A percentile compares a stretch with the other conserved stretches of the same genome.
Conservation (phyloP, 2,797 vertebrate genomes). For the Enteromius mattozi region DNA sequence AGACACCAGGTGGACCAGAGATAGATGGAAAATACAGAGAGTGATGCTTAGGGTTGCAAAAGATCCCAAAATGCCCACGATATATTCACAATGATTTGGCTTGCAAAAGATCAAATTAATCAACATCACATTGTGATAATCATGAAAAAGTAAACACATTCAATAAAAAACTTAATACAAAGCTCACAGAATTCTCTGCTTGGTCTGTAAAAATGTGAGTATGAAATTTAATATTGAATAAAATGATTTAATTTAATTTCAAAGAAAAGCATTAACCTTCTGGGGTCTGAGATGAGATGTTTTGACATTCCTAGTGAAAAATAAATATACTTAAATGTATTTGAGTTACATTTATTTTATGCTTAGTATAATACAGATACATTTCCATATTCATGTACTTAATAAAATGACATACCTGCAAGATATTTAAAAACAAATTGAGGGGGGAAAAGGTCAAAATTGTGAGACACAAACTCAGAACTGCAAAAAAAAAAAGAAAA, state of each 20-base stretch:
- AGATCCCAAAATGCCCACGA: constrained; percentile 16
- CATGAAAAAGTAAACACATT: too few relatives aligned
- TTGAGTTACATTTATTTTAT: too few relatives aligned
- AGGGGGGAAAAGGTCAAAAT: too few relatives aligned
- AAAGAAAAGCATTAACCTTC: background rate
- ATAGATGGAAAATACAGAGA: constrained; percentile 23
- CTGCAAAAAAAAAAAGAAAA: too few relatives aligned
- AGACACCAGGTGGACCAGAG: constrained; percentile 52
- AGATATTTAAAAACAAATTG: too few relatives aligned
- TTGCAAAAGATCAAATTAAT: background rate
- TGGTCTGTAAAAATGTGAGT: background rate
- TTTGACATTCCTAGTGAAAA: too few relatives aligned
- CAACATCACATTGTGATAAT: background rate
- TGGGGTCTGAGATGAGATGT: too few relatives aligned
- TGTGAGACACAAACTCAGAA: too few relatives aligned
- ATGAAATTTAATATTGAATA: background rate
- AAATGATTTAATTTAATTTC: background rate
- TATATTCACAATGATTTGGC: background rate
- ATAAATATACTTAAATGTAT: too few relatives aligned
- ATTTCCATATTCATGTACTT: too few relatives aligned
- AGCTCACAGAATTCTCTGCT: background rate
- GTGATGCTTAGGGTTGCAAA: constrained; percentile 13
- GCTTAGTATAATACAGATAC: too few relatives aligned
- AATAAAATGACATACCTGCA: too few relatives aligned
- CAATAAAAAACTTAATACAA: background rate